Base-by-base conservation (phyloP, 2,113 vertebrate species). In the Lamprotornis superbus region DNA sequence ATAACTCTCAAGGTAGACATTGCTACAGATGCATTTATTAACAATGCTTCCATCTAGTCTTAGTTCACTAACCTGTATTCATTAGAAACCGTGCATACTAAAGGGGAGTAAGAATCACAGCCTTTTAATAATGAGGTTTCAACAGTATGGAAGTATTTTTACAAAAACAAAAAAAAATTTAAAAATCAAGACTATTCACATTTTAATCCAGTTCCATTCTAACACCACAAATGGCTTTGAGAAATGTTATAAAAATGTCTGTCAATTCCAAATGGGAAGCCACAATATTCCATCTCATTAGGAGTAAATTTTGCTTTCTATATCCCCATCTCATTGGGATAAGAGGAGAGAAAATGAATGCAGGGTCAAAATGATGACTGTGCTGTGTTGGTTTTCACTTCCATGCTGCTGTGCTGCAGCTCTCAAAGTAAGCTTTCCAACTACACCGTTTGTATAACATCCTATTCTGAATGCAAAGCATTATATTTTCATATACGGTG, bases 141-240 rank as follows among this genome's bases (percentile, higher is more conserved):
- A 93, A 96, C 39, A 73, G 52, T 64, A 83, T 16, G 71, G 86
- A 95, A 97, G 82, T 69, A 83, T 52, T 91, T 79, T 92, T 95
- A 96, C 78, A 97, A 86, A 96, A 79, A 3, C 18, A 74, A 52
- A n/a, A 87, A 21, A 28, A 31, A 5, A 5, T 3, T 30, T 46
- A 50, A 77, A 49, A 50, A 37, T 8, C 44, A 69, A 69, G 19
- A 73, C 35, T 78, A 92, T 95, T 98, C 97, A 97, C 95, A 97
- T 97, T 97, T 96, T 79, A 96, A 87, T 96, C 61, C 70, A 74
- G 87, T 96, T 97, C 94, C 95, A 81, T 96, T 97, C 96, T 95
- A 92, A n/a, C 80, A 93, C 78, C 67, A 84, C 79, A 94, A 95
- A 90, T 83, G 95, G 82, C 82, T 96, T 85, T 35, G 46, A 71